Percentiles rank a stretch among this genome's conserved stretches.
These are phyloP conservation scores for Rachycentron canadum DNA, from an alignment of 2,797 vertebrate genomes.

Conservation along the genomic window DNA sequence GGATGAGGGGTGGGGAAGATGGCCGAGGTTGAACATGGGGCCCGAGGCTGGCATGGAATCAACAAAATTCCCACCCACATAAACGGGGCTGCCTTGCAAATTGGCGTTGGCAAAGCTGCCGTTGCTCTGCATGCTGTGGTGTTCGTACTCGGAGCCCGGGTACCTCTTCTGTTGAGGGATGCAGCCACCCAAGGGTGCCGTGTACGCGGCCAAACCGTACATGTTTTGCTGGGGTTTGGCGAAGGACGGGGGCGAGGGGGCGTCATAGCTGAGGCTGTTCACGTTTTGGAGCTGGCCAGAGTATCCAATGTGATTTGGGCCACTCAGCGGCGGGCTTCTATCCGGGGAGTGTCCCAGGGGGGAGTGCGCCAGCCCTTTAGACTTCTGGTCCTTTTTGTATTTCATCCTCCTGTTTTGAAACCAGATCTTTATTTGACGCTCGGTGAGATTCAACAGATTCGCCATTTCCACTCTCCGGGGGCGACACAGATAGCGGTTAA, in stretches of 20 bases:
- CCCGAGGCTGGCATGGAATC: constrained; percentile 99
- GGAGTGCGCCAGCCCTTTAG: constrained; percentile 98
- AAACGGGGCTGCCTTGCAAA: constrained; percentile 98
- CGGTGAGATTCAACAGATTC: constrained; percentile 97
- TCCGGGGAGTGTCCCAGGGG: constrained; percentile 97
- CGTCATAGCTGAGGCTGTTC: constrained; percentile 93
- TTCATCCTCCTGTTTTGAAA: constrained; percentile 99
- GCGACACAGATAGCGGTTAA: constrained; percentile 98
- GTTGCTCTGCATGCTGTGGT: constrained; percentile 95
- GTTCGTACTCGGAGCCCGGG: constrained; percentile 96
- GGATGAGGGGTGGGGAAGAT: constrained; percentile 98
- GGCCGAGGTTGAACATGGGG: constrained; percentile 98
- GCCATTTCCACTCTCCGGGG: constrained; percentile 98
- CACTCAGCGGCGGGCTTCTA: constrained; percentile 95
- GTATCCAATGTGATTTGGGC: constrained; percentile 94
- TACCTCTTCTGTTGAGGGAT: constrained; percentile 98
- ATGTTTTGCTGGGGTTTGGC: constrained; percentile 98
- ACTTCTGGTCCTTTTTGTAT: constrained; percentile 99
- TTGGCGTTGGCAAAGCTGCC: constrained; percentile 93
- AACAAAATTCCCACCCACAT: constrained; percentile 99
- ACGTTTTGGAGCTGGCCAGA: constrained; percentile 94
- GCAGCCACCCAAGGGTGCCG: constrained; percentile 96
- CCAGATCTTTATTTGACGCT: constrained; percentile 99
- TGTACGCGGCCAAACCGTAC: constrained; percentile 99
- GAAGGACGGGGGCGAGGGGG: constrained; percentile 96